Evolutionary conservation across 2,113 vertebrate genomes (phyloP).

Genomic region (Hyperopisus bebe): DNA sequence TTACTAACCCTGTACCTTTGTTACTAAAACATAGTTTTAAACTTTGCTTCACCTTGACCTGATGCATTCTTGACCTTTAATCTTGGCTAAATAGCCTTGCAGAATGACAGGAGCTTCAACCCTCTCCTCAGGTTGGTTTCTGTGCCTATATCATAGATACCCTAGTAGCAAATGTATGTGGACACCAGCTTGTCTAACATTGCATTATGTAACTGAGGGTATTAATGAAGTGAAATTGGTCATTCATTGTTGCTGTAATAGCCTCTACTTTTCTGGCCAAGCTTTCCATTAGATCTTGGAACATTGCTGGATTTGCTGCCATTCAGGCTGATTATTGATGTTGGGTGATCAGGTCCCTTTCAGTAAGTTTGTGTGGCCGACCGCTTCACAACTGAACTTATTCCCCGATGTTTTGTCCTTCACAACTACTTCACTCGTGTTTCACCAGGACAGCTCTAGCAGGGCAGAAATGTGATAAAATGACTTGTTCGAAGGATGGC

Average conservation of each 20-base stretch:
- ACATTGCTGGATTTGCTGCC: not conserved
- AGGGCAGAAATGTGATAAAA: not conserved
- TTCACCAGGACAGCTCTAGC: not conserved
- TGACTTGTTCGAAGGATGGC: not conserved
- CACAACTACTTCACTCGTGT: not conserved
- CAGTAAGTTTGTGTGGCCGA: not conserved
- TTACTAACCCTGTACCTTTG: not conserved
- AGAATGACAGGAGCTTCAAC: not conserved
- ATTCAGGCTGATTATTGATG: not conserved
- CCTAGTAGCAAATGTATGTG: not conserved
- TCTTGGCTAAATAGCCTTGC: not conserved
- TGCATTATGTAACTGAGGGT: not conserved
- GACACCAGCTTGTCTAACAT: not conserved
- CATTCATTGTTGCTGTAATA: not conserved
- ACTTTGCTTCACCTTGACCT: not conserved
- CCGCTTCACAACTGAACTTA: not conserved
- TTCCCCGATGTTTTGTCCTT: not conserved
- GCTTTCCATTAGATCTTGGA: not conserved
- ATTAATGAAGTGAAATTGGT: not conserved
- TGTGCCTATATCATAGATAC: not conserved
- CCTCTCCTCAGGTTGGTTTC: not conserved
- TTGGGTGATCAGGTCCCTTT: not conserved
- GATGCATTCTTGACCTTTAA: not conserved
- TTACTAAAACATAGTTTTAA: not conserved
- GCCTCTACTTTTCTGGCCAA: not conserved